Conservation (phyloP, 2,113 vertebrate species). For the Morone saxatilis region DNA sequence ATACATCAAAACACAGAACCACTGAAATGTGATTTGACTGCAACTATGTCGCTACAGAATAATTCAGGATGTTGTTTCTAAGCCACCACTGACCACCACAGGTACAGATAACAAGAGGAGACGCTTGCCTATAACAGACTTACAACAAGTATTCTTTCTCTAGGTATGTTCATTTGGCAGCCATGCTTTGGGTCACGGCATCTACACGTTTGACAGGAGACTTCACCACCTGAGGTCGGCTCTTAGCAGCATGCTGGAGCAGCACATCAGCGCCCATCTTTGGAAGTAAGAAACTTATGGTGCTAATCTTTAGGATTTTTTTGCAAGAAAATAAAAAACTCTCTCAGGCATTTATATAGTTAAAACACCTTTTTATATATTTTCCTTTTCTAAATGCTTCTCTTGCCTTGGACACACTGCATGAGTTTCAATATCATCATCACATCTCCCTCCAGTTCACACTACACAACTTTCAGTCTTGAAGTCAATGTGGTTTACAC, state of each 20-base stretch:
- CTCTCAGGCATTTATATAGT: not conserved
- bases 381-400: not conserved
- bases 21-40: not conserved
- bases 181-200: slow-evolving; percentile 88
- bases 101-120: not conserved
- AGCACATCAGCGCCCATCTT: slow-evolving; percentile 91
- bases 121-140: not conserved
- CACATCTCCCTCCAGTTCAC: too few relatives aligned
- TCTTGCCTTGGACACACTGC: not conserved
- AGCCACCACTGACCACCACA: not conserved
- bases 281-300: slow-evolving; percentile 88
- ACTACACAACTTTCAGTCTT: too few relatives aligned
- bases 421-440: too few relatives aligned
- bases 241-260: slow-evolving; percentile 92
- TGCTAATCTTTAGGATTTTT: not conserved
- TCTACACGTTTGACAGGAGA: slow-evolving; percentile 92
- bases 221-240: slow-evolving; percentile 92
- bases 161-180: slow-evolving; percentile 94
- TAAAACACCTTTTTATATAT: not conserved
- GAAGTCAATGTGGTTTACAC: too few relatives aligned
- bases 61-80: not conserved
- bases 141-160: not conserved
- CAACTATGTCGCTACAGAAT: not conserved
- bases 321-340: not conserved
- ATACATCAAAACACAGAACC: not conserved